Percentiles rank a stretch among this genome's conserved stretches.
These are phyloP conservation scores for Sus cebifrons DNA, from an alignment of 2,797 vertebrate genomes.

Conservation along the genomic window DNA sequence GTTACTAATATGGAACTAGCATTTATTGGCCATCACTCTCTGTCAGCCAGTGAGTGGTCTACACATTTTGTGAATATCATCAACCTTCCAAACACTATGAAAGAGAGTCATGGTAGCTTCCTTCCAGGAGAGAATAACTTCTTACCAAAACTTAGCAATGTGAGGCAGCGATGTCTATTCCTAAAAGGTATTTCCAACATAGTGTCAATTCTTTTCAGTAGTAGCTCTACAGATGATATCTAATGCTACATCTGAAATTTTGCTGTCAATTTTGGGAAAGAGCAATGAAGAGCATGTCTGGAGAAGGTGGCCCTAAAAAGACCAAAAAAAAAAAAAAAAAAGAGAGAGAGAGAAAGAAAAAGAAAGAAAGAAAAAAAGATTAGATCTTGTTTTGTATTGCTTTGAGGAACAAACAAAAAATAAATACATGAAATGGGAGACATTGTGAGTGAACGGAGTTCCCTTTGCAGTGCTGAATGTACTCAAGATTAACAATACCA, in stretches of 20 bases:
- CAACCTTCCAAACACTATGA: neutral
- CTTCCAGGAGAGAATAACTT: slow-evolving; percentile 29
- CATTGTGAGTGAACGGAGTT: slow-evolving; percentile 14
- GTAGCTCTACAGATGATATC: neutral
- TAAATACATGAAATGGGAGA: neutral
- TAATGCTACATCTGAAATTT: neutral
- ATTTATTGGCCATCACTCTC: neutral
- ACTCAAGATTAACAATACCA: neutral
- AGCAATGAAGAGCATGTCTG: neutral
- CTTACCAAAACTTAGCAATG: neutral
- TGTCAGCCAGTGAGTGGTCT: neutral
- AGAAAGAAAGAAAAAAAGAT: neutral
- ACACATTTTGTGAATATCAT: neutral
- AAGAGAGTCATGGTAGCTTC: neutral
- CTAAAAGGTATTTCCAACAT: neutral
- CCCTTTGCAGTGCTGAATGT: neutral
- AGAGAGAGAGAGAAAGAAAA: no score
- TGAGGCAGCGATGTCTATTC: slow-evolving; percentile 3
- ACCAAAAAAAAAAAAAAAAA: no score
- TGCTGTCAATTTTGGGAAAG: neutral
- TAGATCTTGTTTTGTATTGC: slow-evolving; percentile 14
- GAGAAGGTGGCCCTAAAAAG: neutral
- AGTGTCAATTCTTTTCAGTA: neutral
- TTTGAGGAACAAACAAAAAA: neutral
- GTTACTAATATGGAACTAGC: slow-evolving; percentile 11